Conservation (phyloP, 2,797 vertebrate genomes). For the Martes flavigula region DNA sequence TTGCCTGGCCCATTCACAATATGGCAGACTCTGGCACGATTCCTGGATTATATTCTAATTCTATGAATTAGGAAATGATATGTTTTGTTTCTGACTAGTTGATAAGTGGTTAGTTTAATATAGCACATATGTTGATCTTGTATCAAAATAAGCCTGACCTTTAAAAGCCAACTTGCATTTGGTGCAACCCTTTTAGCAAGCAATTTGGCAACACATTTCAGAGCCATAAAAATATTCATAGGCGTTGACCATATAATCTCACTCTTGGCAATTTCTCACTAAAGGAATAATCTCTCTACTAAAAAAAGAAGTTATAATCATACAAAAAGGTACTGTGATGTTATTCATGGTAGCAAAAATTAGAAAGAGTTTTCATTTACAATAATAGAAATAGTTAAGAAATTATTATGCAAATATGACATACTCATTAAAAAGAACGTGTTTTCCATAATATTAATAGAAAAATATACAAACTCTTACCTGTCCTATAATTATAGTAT, state of each 20-base stretch:
- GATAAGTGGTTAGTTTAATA: constrained; percentile 9
- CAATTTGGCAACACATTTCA: constrained; percentile 31
- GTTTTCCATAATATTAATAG: background rate
- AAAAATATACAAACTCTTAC: constrained; percentile 36
- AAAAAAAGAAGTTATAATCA: constrained; percentile 46
- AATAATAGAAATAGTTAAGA: background rate
- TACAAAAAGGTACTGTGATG: constrained; percentile 1
- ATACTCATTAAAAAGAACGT: background rate
- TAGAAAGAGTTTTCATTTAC: background rate
- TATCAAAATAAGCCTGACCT: constrained; percentile 64
- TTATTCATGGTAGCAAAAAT: constrained; percentile 9
- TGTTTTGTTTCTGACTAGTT: background rate
- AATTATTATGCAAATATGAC: background rate
- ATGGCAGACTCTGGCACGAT: background rate
- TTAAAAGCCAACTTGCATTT: constrained; percentile 41
- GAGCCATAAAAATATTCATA: constrained; percentile 52
- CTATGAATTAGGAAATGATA: background rate
- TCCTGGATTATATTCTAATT: background rate
- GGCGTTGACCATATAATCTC: constrained; percentile 27
- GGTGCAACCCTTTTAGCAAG: constrained; percentile 19
- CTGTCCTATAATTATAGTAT: background rate
- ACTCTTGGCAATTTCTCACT: constrained; percentile 37
- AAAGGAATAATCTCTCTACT: constrained; percentile 33
- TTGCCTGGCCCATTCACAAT: background rate
- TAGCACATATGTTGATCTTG: constrained; percentile 20